Percentiles rank a stretch among this genome's conserved stretches.
These are phyloP conservation scores for Sylvietta virens DNA, from an alignment of 2,113 vertebrate species.

Conservation along the genomic window DNA sequence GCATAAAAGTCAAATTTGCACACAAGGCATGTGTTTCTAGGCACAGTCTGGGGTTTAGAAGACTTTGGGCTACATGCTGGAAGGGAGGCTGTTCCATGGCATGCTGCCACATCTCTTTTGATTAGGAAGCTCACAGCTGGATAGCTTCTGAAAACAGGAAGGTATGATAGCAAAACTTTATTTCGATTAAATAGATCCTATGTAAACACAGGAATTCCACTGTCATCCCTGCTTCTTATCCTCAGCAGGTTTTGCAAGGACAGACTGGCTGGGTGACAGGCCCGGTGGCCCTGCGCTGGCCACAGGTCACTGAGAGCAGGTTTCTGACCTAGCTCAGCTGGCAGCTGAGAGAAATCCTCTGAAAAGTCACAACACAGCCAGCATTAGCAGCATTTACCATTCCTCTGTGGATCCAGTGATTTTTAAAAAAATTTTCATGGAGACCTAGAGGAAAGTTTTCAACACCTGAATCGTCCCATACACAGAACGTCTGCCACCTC, in stretches of 20 bases:
- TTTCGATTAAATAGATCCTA: slow-evolving; percentile 47
- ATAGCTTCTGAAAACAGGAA: slow-evolving; percentile 69
- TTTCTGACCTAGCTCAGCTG: not conserved
- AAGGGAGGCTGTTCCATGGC: slow-evolving; percentile 37
- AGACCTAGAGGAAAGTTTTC: not conserved
- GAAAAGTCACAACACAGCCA: not conserved
- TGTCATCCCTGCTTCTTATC: not conserved
- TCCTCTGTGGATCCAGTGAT: not conserved
- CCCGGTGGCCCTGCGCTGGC: not conserved
- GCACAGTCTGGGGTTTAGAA: not conserved
- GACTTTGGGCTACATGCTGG: not conserved
- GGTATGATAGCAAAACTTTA: slow-evolving; percentile 59
- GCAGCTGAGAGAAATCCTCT: not conserved
- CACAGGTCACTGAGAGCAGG: not conserved
- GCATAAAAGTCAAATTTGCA: not conserved
- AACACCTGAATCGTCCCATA: fast-evolving
- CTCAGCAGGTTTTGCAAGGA: slow-evolving; percentile 41
- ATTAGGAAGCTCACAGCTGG: slow-evolving; percentile 53
- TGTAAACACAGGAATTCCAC: slow-evolving; percentile 71
- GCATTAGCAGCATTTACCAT: not conserved
- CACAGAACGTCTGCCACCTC: not conserved
- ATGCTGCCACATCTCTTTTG: slow-evolving; percentile 50
- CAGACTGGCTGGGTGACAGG: slow-evolving; percentile 32
- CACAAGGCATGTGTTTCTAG: not conserved
- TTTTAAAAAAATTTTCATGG: fast-evolving